phyloP scores from a whole-genome alignment of 1,140 invertebrate species.

The Zaprionus inermis region DNA sequence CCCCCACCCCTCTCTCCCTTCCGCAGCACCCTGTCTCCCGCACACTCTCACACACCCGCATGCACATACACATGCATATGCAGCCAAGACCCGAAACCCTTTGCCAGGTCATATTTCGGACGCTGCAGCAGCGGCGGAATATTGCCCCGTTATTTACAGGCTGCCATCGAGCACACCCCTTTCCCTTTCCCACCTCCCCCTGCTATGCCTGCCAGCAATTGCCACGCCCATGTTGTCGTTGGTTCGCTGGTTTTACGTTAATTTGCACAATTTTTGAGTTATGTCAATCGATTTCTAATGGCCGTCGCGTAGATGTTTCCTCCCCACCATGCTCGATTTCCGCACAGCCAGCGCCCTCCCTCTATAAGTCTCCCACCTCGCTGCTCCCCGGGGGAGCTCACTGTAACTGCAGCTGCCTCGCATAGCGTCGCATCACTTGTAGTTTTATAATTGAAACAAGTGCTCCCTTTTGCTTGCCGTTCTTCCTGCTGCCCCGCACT shows the following conservation, averaged over 20 bases:
- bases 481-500: not conserved
- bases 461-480: constrained; percentile 25
- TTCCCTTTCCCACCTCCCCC: no score
- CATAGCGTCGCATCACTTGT: constrained; percentile 51
- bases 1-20: not conserved
- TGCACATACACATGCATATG: constrained; percentile 13
- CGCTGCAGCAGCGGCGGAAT: constrained; percentile 37
- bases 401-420: constrained; percentile 10
- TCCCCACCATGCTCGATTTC: not conserved
- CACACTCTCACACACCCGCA: not conserved
- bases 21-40: not conserved
- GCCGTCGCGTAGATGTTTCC: constrained; percentile 42
- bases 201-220: not conserved
- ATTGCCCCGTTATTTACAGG: constrained; percentile 44
- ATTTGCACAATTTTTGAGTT: constrained; percentile 74
- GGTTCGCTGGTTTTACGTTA: constrained; percentile 66
- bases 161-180: constrained; percentile 17
- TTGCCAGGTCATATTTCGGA: constrained; percentile 54
- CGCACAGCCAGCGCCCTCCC: not conserved
- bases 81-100: not conserved
- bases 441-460: constrained; percentile 70
- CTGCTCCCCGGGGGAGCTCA: not conserved
- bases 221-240: constrained; percentile 52
- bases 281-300: constrained; percentile 73
- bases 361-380: not conserved